A percentile compares a stretch with the other conserved stretches of the same genome.
phyloP scores from a whole-genome alignment of 2,888 invertebrate genomes.

The Mechanitis mazaeus region DNA sequence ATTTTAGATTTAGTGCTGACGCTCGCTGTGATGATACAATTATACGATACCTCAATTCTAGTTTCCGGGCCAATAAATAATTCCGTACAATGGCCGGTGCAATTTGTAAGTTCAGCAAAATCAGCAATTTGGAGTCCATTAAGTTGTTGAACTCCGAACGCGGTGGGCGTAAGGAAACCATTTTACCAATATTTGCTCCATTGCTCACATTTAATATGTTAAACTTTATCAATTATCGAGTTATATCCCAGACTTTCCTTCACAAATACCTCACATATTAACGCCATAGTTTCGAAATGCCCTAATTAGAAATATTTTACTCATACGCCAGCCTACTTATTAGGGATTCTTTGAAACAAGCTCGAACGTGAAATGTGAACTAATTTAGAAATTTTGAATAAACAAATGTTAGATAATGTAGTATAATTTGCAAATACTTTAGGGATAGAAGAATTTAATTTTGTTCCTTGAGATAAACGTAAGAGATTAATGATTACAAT shows the following conservation, averaged over 20 bases:
- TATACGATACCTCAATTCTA: slow-evolving; percentile 15
- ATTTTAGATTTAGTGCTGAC: not conserved
- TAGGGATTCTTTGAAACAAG: slow-evolving; percentile 19
- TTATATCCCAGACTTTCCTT: slow-evolving; percentile 56
- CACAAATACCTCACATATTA: slow-evolving; percentile 49
- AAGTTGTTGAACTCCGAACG: slow-evolving; percentile 12
- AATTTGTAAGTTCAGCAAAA: slow-evolving; percentile 27
- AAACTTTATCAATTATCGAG: slow-evolving; percentile 67
- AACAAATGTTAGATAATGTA: not conserved
- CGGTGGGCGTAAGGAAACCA: slow-evolving; percentile 14
- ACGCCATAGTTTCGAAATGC: slow-evolving; percentile 15
- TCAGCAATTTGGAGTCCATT: slow-evolving; percentile 25
- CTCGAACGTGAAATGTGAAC: slow-evolving; percentile 15
- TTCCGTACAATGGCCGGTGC: slow-evolving; percentile 24
- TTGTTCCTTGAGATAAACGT: not conserved
- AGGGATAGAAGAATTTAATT: not conserved
- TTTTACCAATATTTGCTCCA: slow-evolving; percentile 23
- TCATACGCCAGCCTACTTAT: slow-evolving; percentile 21
- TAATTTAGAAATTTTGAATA: not conserved
- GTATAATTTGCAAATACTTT: not conserved
- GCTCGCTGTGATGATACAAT: slow-evolving; percentile 16
- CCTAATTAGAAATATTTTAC: slow-evolving; percentile 17
- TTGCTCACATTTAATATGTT: slow-evolving; percentile 31
- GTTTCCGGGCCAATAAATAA: slow-evolving; percentile 24
- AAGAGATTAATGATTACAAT: not conserved